phyloP scores from a whole-genome alignment of 2,797 vertebrate genomes.

The Chrysocyon brachyurus region DNA sequence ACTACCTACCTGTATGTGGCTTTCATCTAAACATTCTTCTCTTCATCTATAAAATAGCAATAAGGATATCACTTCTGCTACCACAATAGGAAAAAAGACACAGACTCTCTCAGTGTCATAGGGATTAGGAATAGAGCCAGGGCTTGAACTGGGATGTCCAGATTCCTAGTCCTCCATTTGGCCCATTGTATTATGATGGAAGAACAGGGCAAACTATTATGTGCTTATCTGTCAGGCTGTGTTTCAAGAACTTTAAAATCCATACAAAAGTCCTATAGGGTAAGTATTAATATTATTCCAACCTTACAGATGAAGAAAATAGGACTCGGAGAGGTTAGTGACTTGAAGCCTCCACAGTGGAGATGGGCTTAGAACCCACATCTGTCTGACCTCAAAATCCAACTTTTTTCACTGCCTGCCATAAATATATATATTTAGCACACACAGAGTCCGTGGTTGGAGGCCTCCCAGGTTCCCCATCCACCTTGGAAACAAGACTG shows the following conservation, averaged over 20 bases:
- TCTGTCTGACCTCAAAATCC: not conserved
- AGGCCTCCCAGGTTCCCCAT: not conserved
- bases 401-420: not conserved
- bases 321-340: not conserved
- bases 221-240: not conserved
- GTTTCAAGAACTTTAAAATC: not conserved
- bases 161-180: not conserved
- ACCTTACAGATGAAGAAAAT: not conserved
- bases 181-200: not conserved
- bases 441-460: not conserved
- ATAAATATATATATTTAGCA: not conserved
- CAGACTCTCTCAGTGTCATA: not conserved
- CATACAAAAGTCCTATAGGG: not conserved
- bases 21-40: slow-evolving; percentile 38
- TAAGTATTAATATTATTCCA: not conserved
- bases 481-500: not conserved
- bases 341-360: not conserved
- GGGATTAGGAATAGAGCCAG: not conserved
- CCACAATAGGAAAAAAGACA: not conserved
- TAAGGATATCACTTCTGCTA: not conserved
- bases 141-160: not conserved
- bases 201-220: not conserved
- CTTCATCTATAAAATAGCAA: not conserved
- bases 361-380: not conserved
- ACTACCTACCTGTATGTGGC: not conserved